Conservation (phyloP, 2,888 invertebrate species). For the Drosophila pseudotalamancana region DNA sequence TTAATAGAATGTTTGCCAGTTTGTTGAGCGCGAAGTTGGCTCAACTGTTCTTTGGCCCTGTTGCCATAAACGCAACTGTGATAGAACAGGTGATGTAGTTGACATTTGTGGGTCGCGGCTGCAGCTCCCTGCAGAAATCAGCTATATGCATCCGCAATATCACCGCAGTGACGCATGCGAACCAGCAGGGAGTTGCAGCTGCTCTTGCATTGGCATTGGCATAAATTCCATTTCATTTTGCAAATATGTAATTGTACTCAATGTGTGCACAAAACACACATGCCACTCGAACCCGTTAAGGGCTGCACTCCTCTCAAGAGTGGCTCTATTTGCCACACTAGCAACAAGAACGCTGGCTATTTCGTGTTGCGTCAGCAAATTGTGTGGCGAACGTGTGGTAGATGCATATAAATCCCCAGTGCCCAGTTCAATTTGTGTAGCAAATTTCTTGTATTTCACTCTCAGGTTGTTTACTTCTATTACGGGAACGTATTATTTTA, state of each 20-base stretch:
- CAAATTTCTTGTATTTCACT: conserved; percentile 10
- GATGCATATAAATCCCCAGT: conserved; percentile 9
- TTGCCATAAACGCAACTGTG: conserved; percentile 11
- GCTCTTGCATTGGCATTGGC: conserved; percentile 42
- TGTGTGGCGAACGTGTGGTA: conserved; percentile 65
- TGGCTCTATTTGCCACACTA: not conserved
- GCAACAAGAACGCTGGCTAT: conserved; percentile 29
- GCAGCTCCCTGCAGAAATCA: conserved; percentile 59
- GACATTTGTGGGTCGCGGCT: conserved; percentile 39
- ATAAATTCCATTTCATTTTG: conserved; percentile 73
- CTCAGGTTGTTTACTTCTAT: conserved; percentile 18
- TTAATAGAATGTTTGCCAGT: conserved; percentile 53
- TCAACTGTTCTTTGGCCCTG: conserved; percentile 19
- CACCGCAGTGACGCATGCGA: conserved; percentile 26
- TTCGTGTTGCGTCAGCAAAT: conserved; percentile 53
- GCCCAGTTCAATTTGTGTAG: conserved; percentile 24
- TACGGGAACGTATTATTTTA: conserved; percentile 34
- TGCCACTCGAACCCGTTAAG: conserved; percentile 31
- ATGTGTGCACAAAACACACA: conserved; percentile 56
- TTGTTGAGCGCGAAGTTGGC: conserved; percentile 32
- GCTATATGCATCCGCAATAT: conserved; percentile 43
- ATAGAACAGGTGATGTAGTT: conserved; percentile 19
- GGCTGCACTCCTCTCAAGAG: too few species aligned
- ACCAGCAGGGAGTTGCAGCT: conserved; percentile 14
- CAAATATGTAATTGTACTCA: conserved; percentile 77